Conservation (phyloP, 2,888 invertebrate species). For the Patella ulyssiponensis region DNA sequence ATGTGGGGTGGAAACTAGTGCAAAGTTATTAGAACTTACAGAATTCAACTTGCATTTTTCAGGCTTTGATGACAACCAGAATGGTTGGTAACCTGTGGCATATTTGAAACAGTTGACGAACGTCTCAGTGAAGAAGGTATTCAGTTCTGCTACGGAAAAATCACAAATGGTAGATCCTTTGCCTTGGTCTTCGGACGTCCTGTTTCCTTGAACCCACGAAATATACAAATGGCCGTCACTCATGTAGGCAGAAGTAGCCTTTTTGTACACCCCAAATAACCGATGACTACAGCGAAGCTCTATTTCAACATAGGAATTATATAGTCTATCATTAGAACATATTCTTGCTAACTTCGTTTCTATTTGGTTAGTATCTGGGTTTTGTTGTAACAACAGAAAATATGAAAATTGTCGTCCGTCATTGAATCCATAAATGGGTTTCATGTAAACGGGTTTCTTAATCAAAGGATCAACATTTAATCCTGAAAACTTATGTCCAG, state of each 20-base stretch:
- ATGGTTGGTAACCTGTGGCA: neutral
- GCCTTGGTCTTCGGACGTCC: neutral
- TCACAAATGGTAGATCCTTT: neutral
- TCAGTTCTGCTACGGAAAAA: neutral
- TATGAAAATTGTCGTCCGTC: neutral
- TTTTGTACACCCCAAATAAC: neutral
- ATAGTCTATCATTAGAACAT: conserved; percentile 1
- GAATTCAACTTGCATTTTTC: neutral
- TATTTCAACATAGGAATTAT: conserved; percentile 1
- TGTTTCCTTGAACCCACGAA: neutral
- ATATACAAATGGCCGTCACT: neutral
- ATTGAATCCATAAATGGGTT: neutral
- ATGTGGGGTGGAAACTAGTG: too few species aligned
- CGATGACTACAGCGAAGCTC: neutral
- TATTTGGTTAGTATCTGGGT: neutral
- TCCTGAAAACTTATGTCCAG: neutral
- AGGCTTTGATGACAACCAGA: neutral
- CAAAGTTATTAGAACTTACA: neutral
- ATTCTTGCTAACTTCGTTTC: neutral
- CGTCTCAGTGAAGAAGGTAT: neutral
- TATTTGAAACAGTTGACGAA: neutral
- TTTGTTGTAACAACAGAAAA: neutral
- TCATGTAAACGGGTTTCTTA: neutral
- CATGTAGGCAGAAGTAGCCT: neutral
- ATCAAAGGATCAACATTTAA: neutral